Conservation (phyloP, 2,113 vertebrate genomes). For the Corynorhinus townsendii region DNA sequence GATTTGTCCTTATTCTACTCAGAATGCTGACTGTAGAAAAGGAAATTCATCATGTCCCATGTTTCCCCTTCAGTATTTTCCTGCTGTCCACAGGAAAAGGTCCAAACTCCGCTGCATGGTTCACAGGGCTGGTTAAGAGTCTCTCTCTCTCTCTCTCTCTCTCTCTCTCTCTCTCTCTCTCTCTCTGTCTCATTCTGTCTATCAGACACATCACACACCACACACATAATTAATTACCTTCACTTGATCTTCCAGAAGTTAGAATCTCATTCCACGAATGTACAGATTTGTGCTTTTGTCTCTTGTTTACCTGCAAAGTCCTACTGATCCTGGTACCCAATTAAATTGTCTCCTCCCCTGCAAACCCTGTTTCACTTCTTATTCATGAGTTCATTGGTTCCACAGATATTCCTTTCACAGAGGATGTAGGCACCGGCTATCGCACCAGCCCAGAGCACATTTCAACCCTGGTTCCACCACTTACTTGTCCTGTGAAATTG, state of each 20-base stretch:
- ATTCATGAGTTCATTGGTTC: background rate
- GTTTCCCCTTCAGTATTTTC: background rate
- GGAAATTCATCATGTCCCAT: too few relatives aligned
- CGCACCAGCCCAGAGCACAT: background rate
- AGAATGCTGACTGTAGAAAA: background rate
- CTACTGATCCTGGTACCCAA: background rate
- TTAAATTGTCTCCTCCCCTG: background rate
- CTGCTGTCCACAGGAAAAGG: background rate
- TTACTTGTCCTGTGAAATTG: background rate
- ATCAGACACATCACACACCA: background rate
- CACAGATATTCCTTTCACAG: background rate
- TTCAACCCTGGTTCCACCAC: background rate
- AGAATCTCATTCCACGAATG: background rate
- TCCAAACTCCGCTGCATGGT: background rate
- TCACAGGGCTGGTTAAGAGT: background rate
- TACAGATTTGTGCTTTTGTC: background rate
- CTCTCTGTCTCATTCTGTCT: background rate
- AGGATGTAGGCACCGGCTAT: accelerated
- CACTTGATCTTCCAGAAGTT: background rate
- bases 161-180: background rate
- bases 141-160: too few relatives aligned
- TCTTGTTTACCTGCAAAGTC: background rate
- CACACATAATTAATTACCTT: background rate
- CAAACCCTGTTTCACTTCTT: background rate
- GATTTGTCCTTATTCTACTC: background rate